phyloP scores from a whole-genome alignment of 2,113 vertebrate species.

The Rhizomys pruinosus region DNA sequence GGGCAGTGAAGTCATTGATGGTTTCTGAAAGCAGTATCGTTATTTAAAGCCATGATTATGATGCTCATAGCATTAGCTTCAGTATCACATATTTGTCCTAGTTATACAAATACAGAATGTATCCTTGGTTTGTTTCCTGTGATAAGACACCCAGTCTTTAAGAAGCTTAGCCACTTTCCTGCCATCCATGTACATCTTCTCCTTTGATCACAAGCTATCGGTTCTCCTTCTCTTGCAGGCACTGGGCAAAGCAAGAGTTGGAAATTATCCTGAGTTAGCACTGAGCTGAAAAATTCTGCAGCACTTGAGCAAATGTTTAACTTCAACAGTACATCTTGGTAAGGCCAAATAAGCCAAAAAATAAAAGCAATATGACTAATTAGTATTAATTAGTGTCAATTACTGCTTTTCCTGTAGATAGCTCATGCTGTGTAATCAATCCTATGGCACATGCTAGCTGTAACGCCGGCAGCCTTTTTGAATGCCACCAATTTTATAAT shows the following conservation, averaged over 20 bases:
- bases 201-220: neutral
- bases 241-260: neutral
- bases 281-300: constrained; percentile 36
- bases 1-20: neutral
- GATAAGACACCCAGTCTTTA: neutral
- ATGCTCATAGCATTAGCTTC: neutral
- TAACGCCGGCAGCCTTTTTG: constrained; percentile 36
- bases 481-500: constrained; percentile 36
- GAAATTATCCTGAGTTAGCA: neutral
- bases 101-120: neutral
- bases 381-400: constrained; percentile 68
- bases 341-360: constrained; percentile 39
- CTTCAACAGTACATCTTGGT: constrained; percentile 1
- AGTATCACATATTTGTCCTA: neutral
- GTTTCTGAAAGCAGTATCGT: constrained; percentile 1
- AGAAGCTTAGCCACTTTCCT: neutral
- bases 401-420: constrained; percentile 50
- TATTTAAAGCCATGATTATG: neutral
- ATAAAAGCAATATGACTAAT: constrained; percentile 59
- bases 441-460: neutral
- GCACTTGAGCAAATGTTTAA: constrained; percentile 45
- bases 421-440: constrained; percentile 32
- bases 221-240: neutral
- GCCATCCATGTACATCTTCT: neutral
- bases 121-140: neutral